A percentile compares a stretch with the other conserved stretches of the same genome.
Evolutionary conservation across 2,797 vertebrate species (phyloP).

Genomic region (Rallus crepitans): DNA sequence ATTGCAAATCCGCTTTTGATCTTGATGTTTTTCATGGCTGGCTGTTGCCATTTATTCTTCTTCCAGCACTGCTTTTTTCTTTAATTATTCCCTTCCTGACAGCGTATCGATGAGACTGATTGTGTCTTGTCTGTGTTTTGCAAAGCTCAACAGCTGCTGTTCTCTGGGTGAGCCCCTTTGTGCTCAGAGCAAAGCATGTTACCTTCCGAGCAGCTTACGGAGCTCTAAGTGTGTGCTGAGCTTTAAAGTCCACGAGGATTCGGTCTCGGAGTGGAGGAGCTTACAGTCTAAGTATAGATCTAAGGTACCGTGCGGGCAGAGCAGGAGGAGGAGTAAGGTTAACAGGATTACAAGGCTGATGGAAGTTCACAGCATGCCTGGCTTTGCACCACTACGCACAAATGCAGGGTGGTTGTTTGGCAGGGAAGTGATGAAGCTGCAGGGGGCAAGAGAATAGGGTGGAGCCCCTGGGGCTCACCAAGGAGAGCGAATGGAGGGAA

Average conservation of each 20-base stretch:
- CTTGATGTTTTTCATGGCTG: neutral
- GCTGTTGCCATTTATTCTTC: neutral
- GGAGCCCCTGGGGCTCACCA: rapidly evolving
- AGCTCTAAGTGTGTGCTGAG: neutral
- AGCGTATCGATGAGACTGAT: rapidly evolving
- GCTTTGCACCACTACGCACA: rapidly evolving
- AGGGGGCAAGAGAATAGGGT: rapidly evolving
- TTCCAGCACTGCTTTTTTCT: neutral
- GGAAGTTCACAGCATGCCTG: neutral
- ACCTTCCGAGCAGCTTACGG: neutral
- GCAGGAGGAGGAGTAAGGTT: neutral
- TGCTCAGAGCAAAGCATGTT: neutral
- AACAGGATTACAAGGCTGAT: neutral
- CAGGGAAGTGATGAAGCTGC: neutral
- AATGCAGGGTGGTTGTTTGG: rapidly evolving
- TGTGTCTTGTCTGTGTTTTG: neutral
- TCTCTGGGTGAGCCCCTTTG: neutral
- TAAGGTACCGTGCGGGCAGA: rapidly evolving
- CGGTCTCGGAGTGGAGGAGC: rapidly evolving
- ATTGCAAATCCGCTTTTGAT: neutral
- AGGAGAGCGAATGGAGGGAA: neutral
- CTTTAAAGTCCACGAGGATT: neutral
- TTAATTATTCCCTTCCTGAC: neutral
- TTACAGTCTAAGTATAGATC: neutral
- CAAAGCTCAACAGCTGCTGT: neutral